Conservation (phyloP, 2,113 vertebrate species). For the Phrynosoma blainvillii region DNA sequence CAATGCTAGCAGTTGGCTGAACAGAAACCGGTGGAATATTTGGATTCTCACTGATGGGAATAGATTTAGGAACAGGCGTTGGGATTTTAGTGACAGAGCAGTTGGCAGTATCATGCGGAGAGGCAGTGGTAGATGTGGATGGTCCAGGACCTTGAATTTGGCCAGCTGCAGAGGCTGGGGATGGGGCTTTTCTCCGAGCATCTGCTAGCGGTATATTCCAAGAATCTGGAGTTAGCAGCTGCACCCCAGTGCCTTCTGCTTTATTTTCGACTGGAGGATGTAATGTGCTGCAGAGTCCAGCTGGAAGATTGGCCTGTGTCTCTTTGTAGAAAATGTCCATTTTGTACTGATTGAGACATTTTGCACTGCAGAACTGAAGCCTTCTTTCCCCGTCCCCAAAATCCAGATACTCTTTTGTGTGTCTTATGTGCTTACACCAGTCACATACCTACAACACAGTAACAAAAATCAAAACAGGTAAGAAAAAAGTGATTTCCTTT, state of each 20-base stretch:
- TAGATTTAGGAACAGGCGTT: slow-evolving; percentile 92
- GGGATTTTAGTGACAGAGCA: slow-evolving; percentile 92
- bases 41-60: slow-evolving; percentile 86
- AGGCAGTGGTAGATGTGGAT: slow-evolving; percentile 86
- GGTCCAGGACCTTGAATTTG: slow-evolving; percentile 85
- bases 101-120: slow-evolving; percentile 89
- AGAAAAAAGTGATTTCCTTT: slow-evolving; percentile 72
- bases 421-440: slow-evolving; percentile 99
- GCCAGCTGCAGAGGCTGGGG: slow-evolving; percentile 85
- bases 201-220: slow-evolving; percentile 95
- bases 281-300: slow-evolving; percentile 91
- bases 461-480: slow-evolving; percentile 75
- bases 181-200: slow-evolving; percentile 91
- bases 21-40: slow-evolving; percentile 84
- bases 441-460: slow-evolving; percentile 95
- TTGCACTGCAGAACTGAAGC: slow-evolving; percentile 99
- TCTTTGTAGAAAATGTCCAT: slow-evolving; percentile 99
- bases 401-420: slow-evolving; percentile 99
- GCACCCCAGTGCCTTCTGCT: slow-evolving; percentile 89
- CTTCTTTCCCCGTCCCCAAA: slow-evolving; percentile 98
- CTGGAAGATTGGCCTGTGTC: slow-evolving; percentile 97
- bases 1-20: slow-evolving; percentile 86
- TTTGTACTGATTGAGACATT: slow-evolving; percentile 99
- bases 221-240: slow-evolving; percentile 98
- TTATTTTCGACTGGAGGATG: slow-evolving; percentile 88